Evolutionary conservation across 2,797 vertebrate species (phyloP), one percentile per base, ranked within the genome.

Genomic region (Eospalax fontanierii): DNA sequence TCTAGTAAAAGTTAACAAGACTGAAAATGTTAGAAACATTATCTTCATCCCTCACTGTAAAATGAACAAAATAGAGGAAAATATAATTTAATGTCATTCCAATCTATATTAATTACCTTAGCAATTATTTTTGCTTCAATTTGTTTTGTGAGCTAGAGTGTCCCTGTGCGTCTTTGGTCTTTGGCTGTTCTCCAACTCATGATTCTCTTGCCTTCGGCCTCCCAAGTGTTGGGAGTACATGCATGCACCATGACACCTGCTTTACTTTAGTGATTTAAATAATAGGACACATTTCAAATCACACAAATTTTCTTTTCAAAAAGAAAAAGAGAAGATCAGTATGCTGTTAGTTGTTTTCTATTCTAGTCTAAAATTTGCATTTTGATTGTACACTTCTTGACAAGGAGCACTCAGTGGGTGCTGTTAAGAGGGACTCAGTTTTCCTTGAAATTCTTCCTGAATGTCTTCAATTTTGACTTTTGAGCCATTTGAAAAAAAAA

Each of bases 401-500:
- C 22, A 78, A 91, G 19, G 38, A 78, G 8, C 30, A 88, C 46
- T 78, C 7, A 88, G 70, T 86, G 40, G 65, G 5, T 88, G 6
- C 84, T 89, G 71, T 16, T 71, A 24, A 93, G 8, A 4, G 4
- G 1, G 2, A 63, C 2, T 35, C 10, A 19, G 81, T 21, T 33
- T 35, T 7, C 24, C 16, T 80, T 70, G 19, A 1, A 89, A 79
- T 12, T 80, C 74, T 40, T 43, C 46, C 1, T 0, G 1, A 57
- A 80, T 10, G 14, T 70, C 5, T 89, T 33, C 15, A 11, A 19
- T 1, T 40, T 57, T 46, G 4, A n/a, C 74, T 35, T 87, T 46
- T 46, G 16, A 82, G 33, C 26, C 63, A 89, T 82, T 90, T 71
- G 81, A 28, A 79, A 95, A 96, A 66, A 95, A 96, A 96, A 95